These are phyloP conservation scores for Orchestes rusci DNA, from an alignment of 2,888 invertebrate species.

Conservation along the genomic window DNA sequence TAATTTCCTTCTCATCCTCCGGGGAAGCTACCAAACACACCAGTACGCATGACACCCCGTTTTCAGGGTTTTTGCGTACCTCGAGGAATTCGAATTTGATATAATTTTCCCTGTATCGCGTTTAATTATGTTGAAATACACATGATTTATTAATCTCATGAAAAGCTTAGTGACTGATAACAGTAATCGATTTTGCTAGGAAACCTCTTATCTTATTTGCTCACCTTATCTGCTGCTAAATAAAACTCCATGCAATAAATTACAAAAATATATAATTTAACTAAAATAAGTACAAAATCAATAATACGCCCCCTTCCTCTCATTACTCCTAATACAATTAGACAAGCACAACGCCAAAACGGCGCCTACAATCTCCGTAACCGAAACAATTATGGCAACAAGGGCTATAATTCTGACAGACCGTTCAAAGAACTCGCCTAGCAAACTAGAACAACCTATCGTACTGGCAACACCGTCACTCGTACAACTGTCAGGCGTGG, in stretches of 20 bases:
- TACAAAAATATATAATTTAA: neutral
- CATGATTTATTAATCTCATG: neutral
- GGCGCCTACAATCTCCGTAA: slow-evolving; percentile 7
- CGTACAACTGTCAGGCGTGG: slow-evolving; percentile 9
- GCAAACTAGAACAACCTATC: neutral
- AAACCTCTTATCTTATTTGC: no score
- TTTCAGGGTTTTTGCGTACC: no score
- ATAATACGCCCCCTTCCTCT: slow-evolving; percentile 6
- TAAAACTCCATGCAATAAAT: neutral
- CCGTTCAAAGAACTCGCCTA: slow-evolving; percentile 4
- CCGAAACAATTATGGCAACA: slow-evolving; percentile 15
- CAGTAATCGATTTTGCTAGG: neutral
- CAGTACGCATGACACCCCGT: no score
- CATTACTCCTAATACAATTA: slow-evolving; percentile 3
- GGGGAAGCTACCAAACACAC: no score
- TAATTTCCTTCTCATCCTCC: no score
- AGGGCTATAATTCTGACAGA: slow-evolving; percentile 14
- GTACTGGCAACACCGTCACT: neutral
- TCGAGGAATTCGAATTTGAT: no score
- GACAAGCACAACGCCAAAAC: slow-evolving; percentile 7
- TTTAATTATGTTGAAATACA: neutral
- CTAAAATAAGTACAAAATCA: neutral
- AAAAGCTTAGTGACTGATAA: neutral
- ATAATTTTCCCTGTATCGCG: no score
- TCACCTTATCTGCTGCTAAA: no score